Base-by-base conservation (phyloP, 2,113 vertebrate genomes). In the Todiramphus chloris region DNA sequence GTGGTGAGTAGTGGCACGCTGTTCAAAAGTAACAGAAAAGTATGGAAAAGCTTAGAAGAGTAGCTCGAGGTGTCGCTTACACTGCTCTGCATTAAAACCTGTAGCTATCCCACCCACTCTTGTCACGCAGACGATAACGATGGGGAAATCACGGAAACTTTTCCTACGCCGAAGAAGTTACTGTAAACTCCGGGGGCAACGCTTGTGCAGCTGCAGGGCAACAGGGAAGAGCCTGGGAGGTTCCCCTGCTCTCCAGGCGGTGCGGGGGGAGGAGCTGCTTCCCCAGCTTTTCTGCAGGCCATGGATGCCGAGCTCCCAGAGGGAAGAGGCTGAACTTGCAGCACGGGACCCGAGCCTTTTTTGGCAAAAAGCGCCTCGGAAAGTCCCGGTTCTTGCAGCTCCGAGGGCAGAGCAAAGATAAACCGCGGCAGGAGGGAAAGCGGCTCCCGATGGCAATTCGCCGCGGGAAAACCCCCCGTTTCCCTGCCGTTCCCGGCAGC, bases 21-120 rank as follows among this genome's bases (percentile, higher is more conserved):
- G 39, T 10, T 72, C 39, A 1, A 55, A 86, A 74, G 37, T 24
- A 64, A 28, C 3, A 14, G 5, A 17, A 13, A 35, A 46, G 16
- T 51, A 10, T 43, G 30, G 6, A n/a, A 77, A 67, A 66, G 6
- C 20, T 46, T 37, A 16, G 18, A 69, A 75, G 56, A 59, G 5
- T n/a, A 35, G 44, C 64, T 44, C 37, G n/a, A 58, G 64, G 14
- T 11, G 8, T 41, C 0, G 0, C 21, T 84, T n/a, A 21, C 1
- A 1, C 33, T 8, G 35, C 31, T 48, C 30, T 37, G 3, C 9
- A 0, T 48, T 21, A 51, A n/a, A 69, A 41, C 3, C 0, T 2
- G 16, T 16, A 43, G 30, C 31, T 37, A 33, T 25, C 25, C 67
- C 51, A 50, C 24, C 9, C 6, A 0, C 41, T 62, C 46, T 23